Evolutionary conservation across 2,113 vertebrate genomes (phyloP), one percentile per base, ranked within the genome.

Genomic region (Tretioscincus oriximinensis): DNA sequence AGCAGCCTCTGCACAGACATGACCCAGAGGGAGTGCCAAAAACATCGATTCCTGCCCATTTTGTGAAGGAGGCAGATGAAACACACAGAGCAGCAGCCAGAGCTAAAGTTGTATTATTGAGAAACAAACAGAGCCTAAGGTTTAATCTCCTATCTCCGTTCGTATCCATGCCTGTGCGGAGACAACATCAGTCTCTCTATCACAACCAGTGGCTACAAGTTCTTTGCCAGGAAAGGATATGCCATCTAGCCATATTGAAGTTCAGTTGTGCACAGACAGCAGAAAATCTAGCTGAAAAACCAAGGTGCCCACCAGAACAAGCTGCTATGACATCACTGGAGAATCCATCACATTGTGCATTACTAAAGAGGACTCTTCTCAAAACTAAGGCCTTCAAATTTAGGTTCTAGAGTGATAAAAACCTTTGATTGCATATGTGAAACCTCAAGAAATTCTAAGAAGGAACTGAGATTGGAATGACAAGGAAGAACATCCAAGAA

Each of bases 201-300:
- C 70, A 11, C 85, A 75, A 0, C 35, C 58, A 2, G 41, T 80
- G 22, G 2, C 83, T n/a, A 58, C 51, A 35, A 81, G 84, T 1
- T 26, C 87, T 49, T 0, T 82, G 1, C 22, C 93, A 1, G 78
- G 49, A 47, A n/a, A 95, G 1, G 88, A 96, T 66, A 95, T 95
- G 26, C 96, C 96, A 0, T 97, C 96, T 0, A 98, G 97, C 92
- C 96, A 95, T 89, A 96, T 96, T 0, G 96, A 96, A 85, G 95
- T 98, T 69, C 97, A 97, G 93, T 93, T 92, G 60, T 95, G 94
- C 0, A 85, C 90, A 0, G 96, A 96, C 31, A 95, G 90, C 0
- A 91, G 95, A 22, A 96, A 96, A 81, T 93, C 94, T 35, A 98
- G 96, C 94, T 99, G 97, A 69, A 98, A 97, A 94, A 98, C 96